Evolutionary conservation across 2,797 vertebrate species (phyloP), one percentile per base, ranked within the genome.

Genomic region (Balearica regulorum): DNA sequence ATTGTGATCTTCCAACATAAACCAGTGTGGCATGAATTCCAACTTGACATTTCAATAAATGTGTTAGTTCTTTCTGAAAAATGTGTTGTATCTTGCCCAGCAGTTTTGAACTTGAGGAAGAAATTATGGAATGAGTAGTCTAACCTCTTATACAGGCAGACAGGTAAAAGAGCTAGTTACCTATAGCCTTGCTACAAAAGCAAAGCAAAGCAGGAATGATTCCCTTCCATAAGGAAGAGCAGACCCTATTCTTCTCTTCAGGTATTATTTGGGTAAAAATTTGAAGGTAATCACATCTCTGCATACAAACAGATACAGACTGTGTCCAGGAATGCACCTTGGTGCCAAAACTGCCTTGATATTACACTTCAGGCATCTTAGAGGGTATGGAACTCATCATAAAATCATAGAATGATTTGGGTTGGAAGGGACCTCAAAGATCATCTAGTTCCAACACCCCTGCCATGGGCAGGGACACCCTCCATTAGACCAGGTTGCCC

Each of bases 401-500:
- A 31, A 26, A 73, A 43, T 37, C 35, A 48, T 16, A 37, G 33
- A 39, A 57, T 48, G 13, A 6, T 64, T 55, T 57, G 26, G 10
- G 12, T 65, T 48, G 25, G 16, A 54, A 28, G 9, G 5, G 4
- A 48, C 18, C 13, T 81, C 64, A 35, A 60, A 87, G 41, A 33
- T 15, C 21, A 44, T 22, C 26, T 57, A 4, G 3, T 61, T 12
- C 33, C 48, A 28, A 0, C 1, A 1, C 6, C 2, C 7, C 39
- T 48, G 7, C 9, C 16, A 35, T 10, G 16, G 16, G 4, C 22
- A 51, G 12, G 11, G 16, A 41, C 3, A 51, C 9, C 21, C 72
- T 75, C 9, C 25, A 39, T 16, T 26, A 6, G 8, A 46, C 11
- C 16, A 60, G 10, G 12, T 24, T 62, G 29, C 35, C 80, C 35